phyloP scores from a whole-genome alignment of 2,888 invertebrate species.

The Carabus problematicus region DNA sequence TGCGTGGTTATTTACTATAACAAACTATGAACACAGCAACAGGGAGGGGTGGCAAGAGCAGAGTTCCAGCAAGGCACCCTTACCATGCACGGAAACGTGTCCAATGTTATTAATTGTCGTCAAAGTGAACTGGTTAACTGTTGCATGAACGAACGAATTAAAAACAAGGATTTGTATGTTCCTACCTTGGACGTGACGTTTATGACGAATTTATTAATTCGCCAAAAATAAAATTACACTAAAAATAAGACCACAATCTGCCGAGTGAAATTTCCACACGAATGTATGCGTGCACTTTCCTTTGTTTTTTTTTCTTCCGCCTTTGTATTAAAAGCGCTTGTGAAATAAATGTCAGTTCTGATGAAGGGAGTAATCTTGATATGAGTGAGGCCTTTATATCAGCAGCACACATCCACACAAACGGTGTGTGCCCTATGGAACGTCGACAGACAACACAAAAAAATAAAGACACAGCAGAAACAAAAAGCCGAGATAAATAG shows the following conservation, averaged over 20 bases:
- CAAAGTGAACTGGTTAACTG: conserved; percentile 4
- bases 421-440: no score
- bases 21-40: neutral
- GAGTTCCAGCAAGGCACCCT: no score
- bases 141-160: conserved; percentile 33
- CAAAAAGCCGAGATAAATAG: no score
- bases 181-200: conserved; percentile 24
- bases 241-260: conserved; percentile 13
- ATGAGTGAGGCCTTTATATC: neutral
- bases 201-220: conserved; percentile 41
- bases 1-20: conserved; percentile 30
- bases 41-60: no score
- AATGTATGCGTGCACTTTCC: conserved; percentile 4
- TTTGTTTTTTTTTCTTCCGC: conserved; percentile 1
- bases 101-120: conserved; percentile 15
- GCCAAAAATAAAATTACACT: conserved; percentile 33
- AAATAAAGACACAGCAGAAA: no score
- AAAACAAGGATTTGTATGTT: conserved; percentile 24
- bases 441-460: no score
- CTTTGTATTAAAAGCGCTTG: neutral
- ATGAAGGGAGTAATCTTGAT: conserved; percentile 35
- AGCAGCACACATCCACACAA: no score
- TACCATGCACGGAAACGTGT: conserved; percentile 8
- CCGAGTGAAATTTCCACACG: conserved; percentile 17
- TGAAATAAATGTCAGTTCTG: conserved; percentile 35